Conservation (phyloP, 2,113 vertebrate genomes). For the Psilopsiagon aurifrons region DNA sequence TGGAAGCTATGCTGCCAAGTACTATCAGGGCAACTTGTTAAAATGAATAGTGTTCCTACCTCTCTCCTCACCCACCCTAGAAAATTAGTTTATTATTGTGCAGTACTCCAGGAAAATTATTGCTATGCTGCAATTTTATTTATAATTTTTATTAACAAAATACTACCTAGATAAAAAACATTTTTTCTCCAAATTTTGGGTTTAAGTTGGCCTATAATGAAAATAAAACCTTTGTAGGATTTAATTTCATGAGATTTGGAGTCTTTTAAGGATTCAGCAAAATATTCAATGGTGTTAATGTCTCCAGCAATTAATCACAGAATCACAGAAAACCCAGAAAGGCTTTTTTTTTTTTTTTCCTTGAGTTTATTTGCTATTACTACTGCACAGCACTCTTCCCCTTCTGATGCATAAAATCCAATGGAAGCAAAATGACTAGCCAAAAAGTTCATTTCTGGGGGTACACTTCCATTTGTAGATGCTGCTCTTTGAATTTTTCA, state of each 20-base stretch:
- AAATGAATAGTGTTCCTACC: not conserved
- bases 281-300: not conserved
- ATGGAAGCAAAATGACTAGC: not conserved
- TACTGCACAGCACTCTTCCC: not conserved
- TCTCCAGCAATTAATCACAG: not conserved
- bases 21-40: not conserved
- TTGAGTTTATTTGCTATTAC: not conserved
- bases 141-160: not conserved
- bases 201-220: not conserved
- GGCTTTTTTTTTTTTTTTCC: not conserved
- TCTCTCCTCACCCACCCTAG: not conserved
- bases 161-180: not conserved
- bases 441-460: slow-evolving; percentile 17
- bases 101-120: not conserved
- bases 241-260: not conserved
- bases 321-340: not conserved
- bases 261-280: not conserved
- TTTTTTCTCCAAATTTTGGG: not conserved
- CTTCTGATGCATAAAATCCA: not conserved
- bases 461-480: not conserved
- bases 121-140: not conserved
- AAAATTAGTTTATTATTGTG: not conserved
- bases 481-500: not conserved
- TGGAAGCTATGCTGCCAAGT: not conserved
- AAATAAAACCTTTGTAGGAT: not conserved